phyloP scores from a whole-genome alignment of 2,888 invertebrate species.

The Heliconius charithonia region DNA sequence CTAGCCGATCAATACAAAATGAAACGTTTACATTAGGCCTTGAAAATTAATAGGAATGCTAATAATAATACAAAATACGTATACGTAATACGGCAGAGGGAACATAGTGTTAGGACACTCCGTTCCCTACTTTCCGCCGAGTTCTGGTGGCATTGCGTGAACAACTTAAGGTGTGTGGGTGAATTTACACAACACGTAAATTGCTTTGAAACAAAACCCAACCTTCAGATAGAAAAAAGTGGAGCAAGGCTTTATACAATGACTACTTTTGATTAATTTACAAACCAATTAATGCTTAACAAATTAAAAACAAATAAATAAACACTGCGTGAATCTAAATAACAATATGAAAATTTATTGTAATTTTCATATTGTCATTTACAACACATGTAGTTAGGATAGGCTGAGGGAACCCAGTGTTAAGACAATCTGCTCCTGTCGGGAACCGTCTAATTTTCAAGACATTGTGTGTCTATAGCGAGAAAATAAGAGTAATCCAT shows the following conservation, averaged over 20 bases:
- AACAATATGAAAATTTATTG: too few species aligned
- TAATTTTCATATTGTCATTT: too few species aligned
- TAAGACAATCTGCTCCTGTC: background rate
- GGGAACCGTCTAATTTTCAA: too few species aligned
- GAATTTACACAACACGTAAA: background rate
- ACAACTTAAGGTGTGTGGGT: too few species aligned
- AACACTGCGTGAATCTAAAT: too few species aligned
- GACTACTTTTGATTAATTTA: background rate
- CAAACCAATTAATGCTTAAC: background rate
- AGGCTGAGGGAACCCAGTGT: background rate
- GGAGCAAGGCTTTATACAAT: conserved; percentile 6
- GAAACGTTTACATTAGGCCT: conserved; percentile 24
- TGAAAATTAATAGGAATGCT: conserved; percentile 26
- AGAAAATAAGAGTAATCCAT: too few species aligned
- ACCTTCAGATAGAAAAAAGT: background rate
- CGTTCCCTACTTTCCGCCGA: too few species aligned
- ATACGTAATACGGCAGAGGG: too few species aligned
- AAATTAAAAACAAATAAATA: background rate
- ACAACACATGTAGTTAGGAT: background rate
- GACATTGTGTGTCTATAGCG: background rate
- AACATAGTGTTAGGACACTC: too few species aligned
- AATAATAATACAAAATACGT: conserved; percentile 11
- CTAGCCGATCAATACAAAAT: conserved; percentile 30
- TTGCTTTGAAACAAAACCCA: background rate
- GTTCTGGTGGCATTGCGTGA: too few species aligned